phyloP scores from a whole-genome alignment of 1,140 invertebrate species.

The Monochamus saltuarius region DNA sequence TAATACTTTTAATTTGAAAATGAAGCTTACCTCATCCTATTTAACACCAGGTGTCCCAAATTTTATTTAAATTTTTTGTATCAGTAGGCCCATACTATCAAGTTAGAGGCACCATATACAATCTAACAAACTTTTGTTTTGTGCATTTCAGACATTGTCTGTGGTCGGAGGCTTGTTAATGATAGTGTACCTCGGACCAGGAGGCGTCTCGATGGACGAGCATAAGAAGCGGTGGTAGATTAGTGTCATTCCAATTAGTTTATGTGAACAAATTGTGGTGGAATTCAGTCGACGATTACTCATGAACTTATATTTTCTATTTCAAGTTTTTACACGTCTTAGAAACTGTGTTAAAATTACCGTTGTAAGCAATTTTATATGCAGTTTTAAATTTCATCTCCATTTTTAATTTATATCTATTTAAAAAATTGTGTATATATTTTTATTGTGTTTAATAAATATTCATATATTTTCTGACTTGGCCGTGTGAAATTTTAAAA shows the following conservation, averaged over 20 bases:
- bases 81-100: too few species aligned
- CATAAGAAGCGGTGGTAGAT: conserved; percentile 98
- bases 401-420: background rate
- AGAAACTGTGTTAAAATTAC: conserved; percentile 8
- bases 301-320: conserved; percentile 2
- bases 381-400: background rate
- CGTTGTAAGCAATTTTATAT: conserved; percentile 1
- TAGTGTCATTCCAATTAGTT: conserved; percentile 5
- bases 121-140: too few species aligned
- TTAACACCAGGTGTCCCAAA: too few species aligned
- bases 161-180: conserved; percentile 98
- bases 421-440: conserved; percentile 16
- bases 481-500: background rate
- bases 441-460: conserved; percentile 1
- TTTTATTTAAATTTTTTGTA: too few species aligned
- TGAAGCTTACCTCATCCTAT: too few species aligned
- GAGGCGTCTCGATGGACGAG: conserved; percentile 99
- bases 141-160: conserved; percentile 83
- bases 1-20: conserved; percentile 7
- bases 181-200: conserved; percentile 97
- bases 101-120: too few species aligned
- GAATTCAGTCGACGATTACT: conserved; percentile 2
- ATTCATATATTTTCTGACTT: background rate
- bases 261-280: conserved; percentile 14
- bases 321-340: too few species aligned